A percentile compares a stretch with the other conserved stretches of the same genome.
Evolutionary conservation across 2,888 invertebrate genomes (phyloP).

Genomic region (Belgica antarctica): DNA sequence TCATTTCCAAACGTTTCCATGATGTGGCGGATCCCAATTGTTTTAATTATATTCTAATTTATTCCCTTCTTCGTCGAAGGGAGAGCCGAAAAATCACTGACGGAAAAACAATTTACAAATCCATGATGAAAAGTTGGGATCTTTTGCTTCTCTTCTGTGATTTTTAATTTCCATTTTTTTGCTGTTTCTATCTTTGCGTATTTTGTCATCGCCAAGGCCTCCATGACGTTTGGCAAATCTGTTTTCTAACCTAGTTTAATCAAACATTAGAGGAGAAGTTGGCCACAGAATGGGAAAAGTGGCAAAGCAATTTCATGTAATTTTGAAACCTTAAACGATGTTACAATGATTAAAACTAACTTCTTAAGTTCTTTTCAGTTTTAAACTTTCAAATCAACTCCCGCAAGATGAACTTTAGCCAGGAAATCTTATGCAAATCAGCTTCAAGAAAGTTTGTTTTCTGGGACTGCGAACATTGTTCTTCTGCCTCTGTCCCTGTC

Average conservation of each 20-base stretch:
- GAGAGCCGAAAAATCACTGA: not conserved
- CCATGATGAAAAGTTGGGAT: slow-evolving; percentile 18
- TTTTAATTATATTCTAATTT: slow-evolving; percentile 32
- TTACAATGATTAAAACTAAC: too few relatives aligned
- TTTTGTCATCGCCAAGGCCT: slow-evolving; percentile 20
- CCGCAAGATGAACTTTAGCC: too few relatives aligned
- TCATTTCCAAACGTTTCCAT: not conserved
- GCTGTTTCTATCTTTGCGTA: slow-evolving; percentile 4
- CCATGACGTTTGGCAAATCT: slow-evolving; percentile 30
- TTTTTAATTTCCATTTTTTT: slow-evolving; percentile 31
- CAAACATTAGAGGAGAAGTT: too few relatives aligned
- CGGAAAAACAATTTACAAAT: slow-evolving; percentile 28
- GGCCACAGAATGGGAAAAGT: too few relatives aligned
- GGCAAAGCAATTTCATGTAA: too few relatives aligned
- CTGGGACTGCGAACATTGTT: not conserved
- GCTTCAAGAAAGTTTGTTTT: not conserved
- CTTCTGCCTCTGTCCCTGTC: slow-evolving; percentile 15
- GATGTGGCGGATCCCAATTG: not conserved
- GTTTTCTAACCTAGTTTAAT: slow-evolving; percentile 2
- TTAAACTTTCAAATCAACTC: too few relatives aligned
- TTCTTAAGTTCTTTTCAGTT: too few relatives aligned
- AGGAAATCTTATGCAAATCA: slow-evolving; percentile 23
- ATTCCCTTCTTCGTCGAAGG: not conserved
- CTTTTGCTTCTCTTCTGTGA: not conserved
- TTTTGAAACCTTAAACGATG: too few relatives aligned